These are phyloP conservation scores for Panopea generosa DNA, from an alignment of 2,888 invertebrate genomes.

Conservation along the genomic window DNA sequence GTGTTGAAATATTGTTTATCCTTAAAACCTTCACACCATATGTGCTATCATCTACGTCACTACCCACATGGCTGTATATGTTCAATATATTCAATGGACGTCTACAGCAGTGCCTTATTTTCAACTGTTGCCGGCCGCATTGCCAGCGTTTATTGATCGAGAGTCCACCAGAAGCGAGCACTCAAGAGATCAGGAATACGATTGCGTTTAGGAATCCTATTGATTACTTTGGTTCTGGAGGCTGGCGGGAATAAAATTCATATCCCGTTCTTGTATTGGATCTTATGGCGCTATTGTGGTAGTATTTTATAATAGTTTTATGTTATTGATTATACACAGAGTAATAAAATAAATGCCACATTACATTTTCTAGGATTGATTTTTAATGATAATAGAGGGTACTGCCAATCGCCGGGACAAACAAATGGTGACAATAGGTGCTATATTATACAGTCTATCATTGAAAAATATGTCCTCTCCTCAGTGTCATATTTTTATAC, in stretches of 20 bases:
- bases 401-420: no score
- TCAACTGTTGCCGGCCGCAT: conserved; percentile 44
- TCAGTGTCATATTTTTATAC: no score
- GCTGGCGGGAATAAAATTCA: no score
- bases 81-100: conserved; percentile 6
- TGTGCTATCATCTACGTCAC: conserved; percentile 10
- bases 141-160: conserved; percentile 46
- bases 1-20: conserved; percentile 11
- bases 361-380: not conserved
- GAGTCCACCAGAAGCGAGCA: conserved; percentile 32
- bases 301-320: no score
- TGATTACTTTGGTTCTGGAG: conserved; percentile 2
- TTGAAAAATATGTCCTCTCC: no score
- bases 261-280: no score
- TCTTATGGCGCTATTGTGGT: no score
- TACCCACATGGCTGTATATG: not conserved
- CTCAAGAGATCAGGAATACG: conserved; percentile 22
- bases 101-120: conserved; percentile 19
- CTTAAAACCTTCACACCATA: conserved; percentile 8
- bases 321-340: no score
- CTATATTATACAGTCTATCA: no score
- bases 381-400: no score
- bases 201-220: conserved; percentile 29
- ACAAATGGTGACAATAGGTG: no score
- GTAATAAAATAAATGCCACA: conserved; percentile 4